Evolutionary conservation across 2,113 vertebrate genomes (phyloP), one percentile per base, ranked within the genome.

Genomic region (Leuciscus idus): DNA sequence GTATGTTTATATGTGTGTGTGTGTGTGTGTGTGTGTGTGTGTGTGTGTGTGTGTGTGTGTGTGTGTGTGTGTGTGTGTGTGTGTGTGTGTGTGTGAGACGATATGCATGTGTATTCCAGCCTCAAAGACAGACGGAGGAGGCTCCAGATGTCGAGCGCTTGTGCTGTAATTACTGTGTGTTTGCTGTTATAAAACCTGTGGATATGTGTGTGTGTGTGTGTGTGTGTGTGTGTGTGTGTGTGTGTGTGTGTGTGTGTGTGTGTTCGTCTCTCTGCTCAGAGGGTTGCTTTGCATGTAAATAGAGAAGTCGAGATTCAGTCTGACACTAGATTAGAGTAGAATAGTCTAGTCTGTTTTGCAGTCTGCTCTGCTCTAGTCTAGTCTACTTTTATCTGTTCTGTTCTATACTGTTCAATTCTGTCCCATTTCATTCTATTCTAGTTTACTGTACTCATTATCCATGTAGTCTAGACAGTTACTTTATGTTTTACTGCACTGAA

Each of bases 171-270:
- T 28, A 50, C 26, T 3, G 30, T 74, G 23, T 74, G 72, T 46
- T 13, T 46, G 73, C 52, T 23, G 61, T 78, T 86, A 78, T 82
- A 39, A 87, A 87, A 87, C 87, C 55, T 84, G 72, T 89, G 72
- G 75, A 76, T 55, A 10, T 57, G n/a, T n/a, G n/a, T n/a, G n/a
- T n/a, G n/a, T n/a, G n/a, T n/a, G n/a, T n/a, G n/a, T n/a, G n/a
- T n/a, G n/a, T n/a, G n/a, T n/a, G n/a, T n/a, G 2, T 59, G 2
- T 59, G 6, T 57, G 23, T 52, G 39, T 52, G 33, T 48, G 30
- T 39, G 30, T 81, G 33, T 26, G 28, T 21, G 55, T 81, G 26
- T 70, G 36, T 81, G 26, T 70, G 36, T 48, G 28, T 85, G 28
- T 55, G 52, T 59, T 19, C n/a, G 12, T 62, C 5, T 28, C 4